Evolutionary conservation across 1,140 invertebrate genomes (phyloP).

Genomic region (Probaryconus sp.): DNA sequence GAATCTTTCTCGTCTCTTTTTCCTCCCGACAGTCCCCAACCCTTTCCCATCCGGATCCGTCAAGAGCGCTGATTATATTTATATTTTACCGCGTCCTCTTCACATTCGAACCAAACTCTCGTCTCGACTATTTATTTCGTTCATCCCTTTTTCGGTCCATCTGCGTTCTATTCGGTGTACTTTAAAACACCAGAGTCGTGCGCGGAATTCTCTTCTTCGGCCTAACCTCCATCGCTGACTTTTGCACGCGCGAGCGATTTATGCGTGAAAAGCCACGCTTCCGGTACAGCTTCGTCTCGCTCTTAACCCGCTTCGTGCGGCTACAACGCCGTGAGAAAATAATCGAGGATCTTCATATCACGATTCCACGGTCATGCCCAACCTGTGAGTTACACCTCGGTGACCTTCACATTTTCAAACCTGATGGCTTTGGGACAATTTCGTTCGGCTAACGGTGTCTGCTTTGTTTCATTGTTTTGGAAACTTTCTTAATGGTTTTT

Average conservation of each 20-base stretch:
- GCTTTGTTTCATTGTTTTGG: no score
- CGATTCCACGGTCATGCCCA: slow-evolving; percentile 2
- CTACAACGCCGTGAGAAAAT: slow-evolving; percentile 38
- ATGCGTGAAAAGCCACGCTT: slow-evolving; percentile 49
- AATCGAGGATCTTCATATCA: slow-evolving; percentile 1
- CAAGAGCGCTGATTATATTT: slow-evolving; percentile 30
- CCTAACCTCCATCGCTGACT: slow-evolving; percentile 7
- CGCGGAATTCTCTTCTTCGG: slow-evolving; percentile 23
- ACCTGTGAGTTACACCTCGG: slow-evolving; percentile 4
- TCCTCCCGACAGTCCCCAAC: background rate
- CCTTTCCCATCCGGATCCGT: slow-evolving; percentile 11
- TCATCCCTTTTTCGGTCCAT: slow-evolving; percentile 12
- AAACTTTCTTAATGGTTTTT: no score
- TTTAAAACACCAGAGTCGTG: slow-evolving; percentile 15
- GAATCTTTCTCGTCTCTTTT: slow-evolving; percentile 24
- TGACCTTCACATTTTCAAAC: no score
- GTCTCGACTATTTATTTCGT: slow-evolving; percentile 16
- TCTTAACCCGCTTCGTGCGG: slow-evolving; percentile 17
- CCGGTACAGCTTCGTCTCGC: slow-evolving; percentile 36
- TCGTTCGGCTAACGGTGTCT: no score
- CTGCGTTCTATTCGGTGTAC: slow-evolving; percentile 5
- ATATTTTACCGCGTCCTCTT: slow-evolving; percentile 47
- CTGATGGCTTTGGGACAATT: no score
- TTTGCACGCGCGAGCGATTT: slow-evolving; percentile 39
- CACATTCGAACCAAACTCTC: slow-evolving; percentile 23